Conservation (phyloP, 2,113 vertebrate species). For the Cariama cristata region DNA sequence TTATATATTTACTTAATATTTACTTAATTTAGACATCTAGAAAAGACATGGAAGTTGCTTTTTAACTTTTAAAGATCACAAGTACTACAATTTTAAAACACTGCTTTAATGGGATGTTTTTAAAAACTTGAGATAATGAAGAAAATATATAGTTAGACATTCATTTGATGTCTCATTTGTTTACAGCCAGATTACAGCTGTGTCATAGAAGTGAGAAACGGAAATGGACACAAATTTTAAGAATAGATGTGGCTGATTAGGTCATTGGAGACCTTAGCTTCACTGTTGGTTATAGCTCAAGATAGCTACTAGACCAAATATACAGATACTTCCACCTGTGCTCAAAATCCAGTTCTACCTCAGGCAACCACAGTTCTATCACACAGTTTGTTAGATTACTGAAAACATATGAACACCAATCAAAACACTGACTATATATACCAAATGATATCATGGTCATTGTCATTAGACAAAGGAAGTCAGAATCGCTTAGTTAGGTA, state of each 20-base stretch:
- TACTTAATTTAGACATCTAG: not conserved
- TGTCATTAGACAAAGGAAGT: not conserved
- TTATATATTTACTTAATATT: not conserved
- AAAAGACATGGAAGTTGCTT: not conserved
- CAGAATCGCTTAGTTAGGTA: not conserved
- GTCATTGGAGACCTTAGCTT: not conserved
- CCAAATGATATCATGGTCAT: not conserved
- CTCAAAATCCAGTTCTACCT: not conserved
- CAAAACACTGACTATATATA: not conserved
- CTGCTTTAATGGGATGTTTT: not conserved
- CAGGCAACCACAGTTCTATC: not conserved
- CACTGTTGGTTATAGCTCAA: not conserved
- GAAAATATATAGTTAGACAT: not conserved
- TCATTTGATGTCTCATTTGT: not conserved
- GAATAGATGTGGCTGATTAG: not conserved
- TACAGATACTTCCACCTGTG: not conserved
- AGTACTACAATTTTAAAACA: not conserved
- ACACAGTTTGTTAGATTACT: not conserved
- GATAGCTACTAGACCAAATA: not conserved
- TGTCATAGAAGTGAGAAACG: not conserved
- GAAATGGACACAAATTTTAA: not conserved
- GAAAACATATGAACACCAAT: not conserved
- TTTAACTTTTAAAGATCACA: conserved; percentile 9
- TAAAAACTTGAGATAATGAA: not conserved
- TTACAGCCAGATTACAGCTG: not conserved